A percentile compares a stretch with the other conserved stretches of the same genome.
These are phyloP conservation scores for Echeneis naucrates DNA, from an alignment of 2,797 vertebrate genomes.

Conservation along the genomic window DNA sequence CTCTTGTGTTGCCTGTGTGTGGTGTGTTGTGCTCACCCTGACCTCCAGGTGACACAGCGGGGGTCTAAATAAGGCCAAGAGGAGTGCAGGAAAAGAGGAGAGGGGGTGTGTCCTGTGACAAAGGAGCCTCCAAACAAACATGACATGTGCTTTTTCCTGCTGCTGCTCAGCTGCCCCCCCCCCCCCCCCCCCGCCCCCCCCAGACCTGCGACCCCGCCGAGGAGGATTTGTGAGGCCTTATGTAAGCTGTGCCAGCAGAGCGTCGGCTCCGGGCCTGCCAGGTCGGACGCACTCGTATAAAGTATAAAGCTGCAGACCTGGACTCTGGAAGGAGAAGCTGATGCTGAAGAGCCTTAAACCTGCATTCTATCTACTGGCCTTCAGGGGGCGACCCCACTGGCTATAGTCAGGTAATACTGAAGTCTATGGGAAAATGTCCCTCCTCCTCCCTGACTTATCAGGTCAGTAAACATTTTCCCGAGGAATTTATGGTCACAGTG, in stretches of 20 bases:
- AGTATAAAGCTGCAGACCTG: not conserved
- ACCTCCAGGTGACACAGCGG: constrained; percentile 83
- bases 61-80: constrained; percentile 81
- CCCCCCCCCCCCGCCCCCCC: no score
- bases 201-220: constrained; percentile 28
- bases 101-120: constrained; percentile 64
- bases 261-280: constrained; percentile 54
- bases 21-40: constrained; percentile 82
- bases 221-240: constrained; percentile 40
- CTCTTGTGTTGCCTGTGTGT: constrained; percentile 34
- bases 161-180: constrained; percentile 78
- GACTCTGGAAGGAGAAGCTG: no score
- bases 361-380: no score
- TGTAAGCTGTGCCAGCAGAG: constrained; percentile 43
- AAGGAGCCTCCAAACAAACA: constrained; percentile 80
- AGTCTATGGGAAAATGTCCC: no score
- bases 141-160: constrained; percentile 79
- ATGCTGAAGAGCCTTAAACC: no score
- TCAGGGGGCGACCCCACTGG: no score
- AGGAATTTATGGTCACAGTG: no score
- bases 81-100: constrained; percentile 71
- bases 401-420: no score
- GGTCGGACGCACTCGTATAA: constrained; percentile 49
- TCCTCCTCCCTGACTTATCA: no score
- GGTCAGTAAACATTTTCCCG: no score